These are phyloP conservation scores for Neopipo cinnamomea DNA, from an alignment of 2,113 vertebrate species.

Conservation along the genomic window DNA sequence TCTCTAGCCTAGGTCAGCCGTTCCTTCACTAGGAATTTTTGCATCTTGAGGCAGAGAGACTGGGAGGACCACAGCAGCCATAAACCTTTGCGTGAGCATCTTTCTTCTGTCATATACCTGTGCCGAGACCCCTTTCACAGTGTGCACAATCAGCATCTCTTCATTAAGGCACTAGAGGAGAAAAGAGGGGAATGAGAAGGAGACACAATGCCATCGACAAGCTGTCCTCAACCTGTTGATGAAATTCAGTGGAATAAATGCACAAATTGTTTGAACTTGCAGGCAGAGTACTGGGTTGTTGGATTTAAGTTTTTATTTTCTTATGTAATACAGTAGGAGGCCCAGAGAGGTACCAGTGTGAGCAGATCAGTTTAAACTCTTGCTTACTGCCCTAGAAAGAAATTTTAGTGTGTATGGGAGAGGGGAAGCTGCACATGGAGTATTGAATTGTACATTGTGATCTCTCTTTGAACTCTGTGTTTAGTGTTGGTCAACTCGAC, in stretches of 20 bases:
- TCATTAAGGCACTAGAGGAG: not conserved
- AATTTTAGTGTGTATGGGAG: not conserved
- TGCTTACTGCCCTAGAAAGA: not conserved
- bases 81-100: not conserved
- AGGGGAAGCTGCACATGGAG: not conserved
- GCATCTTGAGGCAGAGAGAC: not conserved
- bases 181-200: not conserved
- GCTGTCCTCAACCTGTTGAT: not conserved
- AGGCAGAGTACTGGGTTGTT: not conserved
- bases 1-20: not conserved
- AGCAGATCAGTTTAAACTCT: not conserved
- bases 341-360: not conserved
- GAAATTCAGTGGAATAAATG: not conserved
- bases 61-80: not conserved
- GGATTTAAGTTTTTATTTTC: not conserved
- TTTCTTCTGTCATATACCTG: not conserved
- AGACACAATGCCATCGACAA: not conserved
- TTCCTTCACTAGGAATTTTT: not conserved
- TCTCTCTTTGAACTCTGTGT: not conserved
- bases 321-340: not conserved
- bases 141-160: rapidly evolving
- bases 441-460: rapidly evolving
- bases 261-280: not conserved
- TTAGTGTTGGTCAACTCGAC: rapidly evolving
- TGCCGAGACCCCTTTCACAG: not conserved